A percentile compares a stretch with the other conserved stretches of the same genome.
Conservation (phyloP, 1,140 invertebrate species). For the Zophobas morio region DNA sequence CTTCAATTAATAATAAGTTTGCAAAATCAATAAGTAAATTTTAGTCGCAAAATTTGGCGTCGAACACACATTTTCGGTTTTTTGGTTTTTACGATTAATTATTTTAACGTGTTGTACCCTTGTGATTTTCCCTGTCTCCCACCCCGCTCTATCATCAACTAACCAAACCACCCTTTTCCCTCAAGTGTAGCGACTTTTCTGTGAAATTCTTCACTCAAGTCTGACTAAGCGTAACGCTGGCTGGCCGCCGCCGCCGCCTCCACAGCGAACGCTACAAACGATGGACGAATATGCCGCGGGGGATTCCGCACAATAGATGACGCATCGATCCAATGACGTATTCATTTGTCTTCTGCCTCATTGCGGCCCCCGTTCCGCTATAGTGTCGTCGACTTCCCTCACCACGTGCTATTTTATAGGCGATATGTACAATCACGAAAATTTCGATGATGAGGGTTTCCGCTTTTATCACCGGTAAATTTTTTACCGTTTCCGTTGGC, state of each 20-base stretch:
- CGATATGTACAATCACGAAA: slow-evolving; percentile 36
- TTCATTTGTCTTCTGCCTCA: slow-evolving; percentile 61
- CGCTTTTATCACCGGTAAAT: too few relatives aligned
- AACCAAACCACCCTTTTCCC: slow-evolving; percentile 10
- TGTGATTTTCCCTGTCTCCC: too few relatives aligned
- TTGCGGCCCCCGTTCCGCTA: slow-evolving; percentile 44
- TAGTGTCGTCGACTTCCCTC: slow-evolving; percentile 10
- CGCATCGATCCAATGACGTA: slow-evolving; percentile 60
- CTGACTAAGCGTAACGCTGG: slow-evolving; percentile 19
- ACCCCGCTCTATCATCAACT: too few relatives aligned
- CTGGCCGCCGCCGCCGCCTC: slow-evolving; percentile 23
- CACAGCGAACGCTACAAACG: slow-evolving; percentile 46
- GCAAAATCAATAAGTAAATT: too few relatives aligned
- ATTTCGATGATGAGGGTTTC: too few relatives aligned
- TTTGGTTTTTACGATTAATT: too few relatives aligned
- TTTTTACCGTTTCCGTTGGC: too few relatives aligned
- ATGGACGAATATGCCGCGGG: slow-evolving; percentile 54
- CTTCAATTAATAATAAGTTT: too few relatives aligned
- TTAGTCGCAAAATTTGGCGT: too few relatives aligned
- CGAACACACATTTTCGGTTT: too few relatives aligned
- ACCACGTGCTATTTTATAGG: slow-evolving; percentile 29
- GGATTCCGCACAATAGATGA: slow-evolving; percentile 59
- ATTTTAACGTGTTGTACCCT: too few relatives aligned
- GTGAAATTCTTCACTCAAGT: slow-evolving; percentile 18
- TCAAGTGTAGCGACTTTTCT: slow-evolving; percentile 11